Evolutionary conservation across 2,113 vertebrate genomes (phyloP), one percentile per base, ranked within the genome.

Genomic region (Cairina moschata): DNA sequence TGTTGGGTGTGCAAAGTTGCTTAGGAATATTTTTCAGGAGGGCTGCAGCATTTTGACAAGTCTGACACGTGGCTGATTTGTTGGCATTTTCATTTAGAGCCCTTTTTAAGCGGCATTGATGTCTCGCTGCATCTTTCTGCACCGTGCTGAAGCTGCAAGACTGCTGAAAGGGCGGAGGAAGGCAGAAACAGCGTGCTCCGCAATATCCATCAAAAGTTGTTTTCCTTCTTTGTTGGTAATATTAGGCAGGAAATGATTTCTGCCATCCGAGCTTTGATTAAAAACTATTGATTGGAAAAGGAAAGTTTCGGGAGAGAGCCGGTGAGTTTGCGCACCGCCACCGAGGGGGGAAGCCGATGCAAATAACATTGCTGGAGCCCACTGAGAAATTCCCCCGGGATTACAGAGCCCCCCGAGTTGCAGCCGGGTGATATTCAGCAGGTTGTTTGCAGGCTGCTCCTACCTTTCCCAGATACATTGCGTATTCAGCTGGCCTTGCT

Each of bases 311-410:
- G 32, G 36, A 26, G 48, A 12, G 34, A 26, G 56, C 7, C 1
- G 1, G 16, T 46, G 36, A 3, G 9, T 31, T 78, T 20, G 7
- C 5, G 1, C 5, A 22, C 16, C 31, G 4, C 55, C 72, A 14
- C 28, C 14, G 8, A 2, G 20, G 9, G 13, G 22, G 8, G 22
- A 82, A 12, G 9, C 16, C 9, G 13, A 8, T 4, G 0, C 2
- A 26, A 65, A 4, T 5, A 1, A 3, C 23, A 13, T 12, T 21
- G 4, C 59, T 15, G 22, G 40, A 18, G 8, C 13, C 23, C 78
- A 6, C 7, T 13, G 59, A 56, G 31, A 36, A 63, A 29, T 8
- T 34, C 48, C 23, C 25, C 0, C 15, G 28, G 76, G 63, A 3
- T 38, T 15, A 15, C 12, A 8, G 9, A 54, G 38, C 18, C 62